Percentiles rank a stretch among this genome's conserved stretches.
Conservation (phyloP, 2,888 invertebrate species). For the Ophion costatus region DNA sequence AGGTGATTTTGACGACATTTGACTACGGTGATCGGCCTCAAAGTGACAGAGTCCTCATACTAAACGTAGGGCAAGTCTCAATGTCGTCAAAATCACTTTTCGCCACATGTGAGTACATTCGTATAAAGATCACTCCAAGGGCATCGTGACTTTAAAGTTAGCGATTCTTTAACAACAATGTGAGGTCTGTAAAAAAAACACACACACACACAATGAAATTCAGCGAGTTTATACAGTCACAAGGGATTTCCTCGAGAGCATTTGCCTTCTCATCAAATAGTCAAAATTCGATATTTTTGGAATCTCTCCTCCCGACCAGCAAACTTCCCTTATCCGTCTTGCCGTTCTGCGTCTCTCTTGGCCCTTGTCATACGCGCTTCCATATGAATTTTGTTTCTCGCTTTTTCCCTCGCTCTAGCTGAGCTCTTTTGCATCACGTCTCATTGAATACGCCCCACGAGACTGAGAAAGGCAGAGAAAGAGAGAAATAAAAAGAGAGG, state of each 20-base stretch:
- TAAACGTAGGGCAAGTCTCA: too few relatives aligned
- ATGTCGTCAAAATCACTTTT: too few relatives aligned
- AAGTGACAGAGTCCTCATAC: too few relatives aligned
- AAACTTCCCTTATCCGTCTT: conserved; percentile 13
- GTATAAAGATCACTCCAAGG: too few relatives aligned
- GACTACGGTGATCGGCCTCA: too few relatives aligned
- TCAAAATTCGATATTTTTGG: conserved; percentile 75
- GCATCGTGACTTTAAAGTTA: too few relatives aligned
- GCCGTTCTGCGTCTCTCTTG: conserved; percentile 55
- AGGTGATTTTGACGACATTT: too few relatives aligned
- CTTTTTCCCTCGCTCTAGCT: conserved; percentile 10
- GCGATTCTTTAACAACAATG: too few relatives aligned
- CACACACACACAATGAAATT: conserved; percentile 2
- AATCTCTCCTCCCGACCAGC: not conserved
- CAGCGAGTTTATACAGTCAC: conserved; percentile 62
- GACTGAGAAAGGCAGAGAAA: conserved; percentile 22
- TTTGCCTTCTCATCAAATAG: conserved; percentile 77
- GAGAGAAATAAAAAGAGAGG: conserved; percentile 1
- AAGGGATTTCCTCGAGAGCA: conserved; percentile 70
- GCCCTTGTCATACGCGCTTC: too few relatives aligned
- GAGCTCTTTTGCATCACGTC: conserved; percentile 63
- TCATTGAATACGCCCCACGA: conserved; percentile 64
- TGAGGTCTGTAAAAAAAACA: too few relatives aligned
- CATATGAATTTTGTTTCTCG: conserved; percentile 40
- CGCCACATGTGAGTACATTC: too few relatives aligned